A percentile compares a stretch with the other conserved stretches of the same genome.
These are phyloP conservation scores for Kryptopterus vitreolus DNA, from an alignment of 2,797 vertebrate genomes.

Conservation along the genomic window DNA sequence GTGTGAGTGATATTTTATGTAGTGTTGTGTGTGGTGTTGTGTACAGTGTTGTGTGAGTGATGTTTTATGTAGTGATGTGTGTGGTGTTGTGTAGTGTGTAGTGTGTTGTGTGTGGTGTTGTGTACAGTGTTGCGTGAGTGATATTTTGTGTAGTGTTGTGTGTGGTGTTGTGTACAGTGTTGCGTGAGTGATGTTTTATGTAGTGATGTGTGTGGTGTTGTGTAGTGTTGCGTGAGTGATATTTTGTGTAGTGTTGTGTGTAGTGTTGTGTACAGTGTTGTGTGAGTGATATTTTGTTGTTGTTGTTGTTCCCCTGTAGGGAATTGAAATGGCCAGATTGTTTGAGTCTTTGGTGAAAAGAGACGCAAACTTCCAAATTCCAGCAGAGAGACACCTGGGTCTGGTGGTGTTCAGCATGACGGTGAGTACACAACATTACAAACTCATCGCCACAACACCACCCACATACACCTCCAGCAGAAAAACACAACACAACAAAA, in stretches of 20 bases:
- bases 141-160: too few species aligned
- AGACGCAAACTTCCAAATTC: conserved; percentile 89
- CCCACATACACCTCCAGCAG: background rate
- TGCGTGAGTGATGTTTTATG: too few species aligned
- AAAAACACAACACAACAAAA: background rate
- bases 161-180: too few species aligned
- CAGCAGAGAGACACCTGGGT: conserved; percentile 89
- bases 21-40: too few species aligned
- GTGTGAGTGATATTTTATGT: too few species aligned
- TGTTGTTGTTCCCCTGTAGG: conserved; percentile 66
- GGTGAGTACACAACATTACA: conserved; percentile 56
- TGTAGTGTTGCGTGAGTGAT: too few species aligned
- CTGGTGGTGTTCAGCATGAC: conserved; percentile 94
- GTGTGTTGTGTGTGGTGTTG: too few species aligned
- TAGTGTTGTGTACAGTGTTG: background rate
- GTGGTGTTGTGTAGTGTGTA: too few species aligned
- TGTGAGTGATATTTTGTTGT: too few species aligned
- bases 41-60: too few species aligned
- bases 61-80: too few species aligned
- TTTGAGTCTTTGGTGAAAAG: conserved; percentile 87
- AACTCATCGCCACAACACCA: background rate
- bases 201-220: background rate
- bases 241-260: background rate
- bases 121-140: too few species aligned
- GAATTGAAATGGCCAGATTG: conserved; percentile 89